These are phyloP conservation scores for Torymus aiolomorphi DNA, from an alignment of 2,888 invertebrate genomes.

Conservation along the genomic window DNA sequence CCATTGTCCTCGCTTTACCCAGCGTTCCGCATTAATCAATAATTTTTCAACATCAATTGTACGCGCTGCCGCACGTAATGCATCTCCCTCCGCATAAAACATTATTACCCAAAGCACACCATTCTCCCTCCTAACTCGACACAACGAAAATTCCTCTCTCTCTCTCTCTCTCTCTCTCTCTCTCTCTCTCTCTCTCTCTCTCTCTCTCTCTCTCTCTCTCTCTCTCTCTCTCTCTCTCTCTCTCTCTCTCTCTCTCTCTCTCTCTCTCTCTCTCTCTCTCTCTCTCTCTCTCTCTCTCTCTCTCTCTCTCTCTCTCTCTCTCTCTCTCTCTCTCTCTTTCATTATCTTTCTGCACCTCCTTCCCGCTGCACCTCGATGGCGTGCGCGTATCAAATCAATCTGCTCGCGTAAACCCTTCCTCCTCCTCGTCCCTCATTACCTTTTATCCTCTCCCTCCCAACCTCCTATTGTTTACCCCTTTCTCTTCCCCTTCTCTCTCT, in stretches of 20 bases:
- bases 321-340: background rate
- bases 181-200: background rate
- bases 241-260: background rate
- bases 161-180: slow-evolving; percentile 2
- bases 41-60: no score
- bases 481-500: background rate
- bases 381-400: background rate
- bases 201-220: background rate
- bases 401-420: background rate
- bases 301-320: background rate
- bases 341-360: background rate
- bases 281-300: background rate
- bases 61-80: no score
- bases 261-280: background rate
- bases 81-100: no score
- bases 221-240: background rate
- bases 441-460: background rate
- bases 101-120: no score
- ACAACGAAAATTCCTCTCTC: background rate
- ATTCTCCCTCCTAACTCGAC: no score
- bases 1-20: no score
- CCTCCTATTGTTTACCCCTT: background rate
- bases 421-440: background rate
- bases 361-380: background rate
- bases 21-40: no score